Evolutionary conservation across 2,113 vertebrate genomes (phyloP).

Genomic region (Terrapene triunguis): DNA sequence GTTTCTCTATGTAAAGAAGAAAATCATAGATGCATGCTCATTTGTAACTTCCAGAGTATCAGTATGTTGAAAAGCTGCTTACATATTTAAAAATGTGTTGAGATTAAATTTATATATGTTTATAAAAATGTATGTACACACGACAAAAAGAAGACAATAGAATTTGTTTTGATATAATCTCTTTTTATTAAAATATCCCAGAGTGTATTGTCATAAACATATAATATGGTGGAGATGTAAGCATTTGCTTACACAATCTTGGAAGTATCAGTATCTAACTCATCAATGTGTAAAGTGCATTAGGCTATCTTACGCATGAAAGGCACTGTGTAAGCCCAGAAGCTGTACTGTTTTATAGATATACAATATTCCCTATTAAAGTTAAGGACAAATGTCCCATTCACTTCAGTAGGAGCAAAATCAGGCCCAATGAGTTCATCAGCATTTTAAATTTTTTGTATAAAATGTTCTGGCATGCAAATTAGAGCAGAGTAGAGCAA

Average conservation of each 20-base stretch:
- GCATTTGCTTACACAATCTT: conserved; percentile 62
- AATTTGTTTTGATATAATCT: conserved; percentile 14
- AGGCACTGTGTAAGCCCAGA: neutral
- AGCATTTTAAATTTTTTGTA: neutral
- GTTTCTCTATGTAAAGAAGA: neutral
- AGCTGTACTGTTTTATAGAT: neutral
- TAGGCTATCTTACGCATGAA: conserved; percentile 33
- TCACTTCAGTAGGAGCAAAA: neutral
- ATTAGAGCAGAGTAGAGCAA: neutral
- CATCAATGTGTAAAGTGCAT: conserved; percentile 38
- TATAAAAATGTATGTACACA: neutral
- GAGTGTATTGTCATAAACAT: neutral
- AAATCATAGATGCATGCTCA: conserved; percentile 4
- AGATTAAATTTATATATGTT: neutral
- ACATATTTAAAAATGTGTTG: neutral
- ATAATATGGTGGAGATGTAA: neutral
- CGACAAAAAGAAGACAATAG: neutral
- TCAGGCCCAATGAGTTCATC: neutral
- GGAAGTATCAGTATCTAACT: conserved; percentile 35
- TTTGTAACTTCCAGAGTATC: conserved; percentile 15
- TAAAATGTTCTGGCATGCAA: neutral
- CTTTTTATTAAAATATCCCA: neutral
- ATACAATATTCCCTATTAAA: conserved; percentile 31
- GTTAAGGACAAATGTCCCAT: neutral
- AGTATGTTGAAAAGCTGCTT: conserved; percentile 4